Base-by-base conservation (phyloP, 2,888 invertebrate genomes). In the Temnothorax rugatulus region DNA sequence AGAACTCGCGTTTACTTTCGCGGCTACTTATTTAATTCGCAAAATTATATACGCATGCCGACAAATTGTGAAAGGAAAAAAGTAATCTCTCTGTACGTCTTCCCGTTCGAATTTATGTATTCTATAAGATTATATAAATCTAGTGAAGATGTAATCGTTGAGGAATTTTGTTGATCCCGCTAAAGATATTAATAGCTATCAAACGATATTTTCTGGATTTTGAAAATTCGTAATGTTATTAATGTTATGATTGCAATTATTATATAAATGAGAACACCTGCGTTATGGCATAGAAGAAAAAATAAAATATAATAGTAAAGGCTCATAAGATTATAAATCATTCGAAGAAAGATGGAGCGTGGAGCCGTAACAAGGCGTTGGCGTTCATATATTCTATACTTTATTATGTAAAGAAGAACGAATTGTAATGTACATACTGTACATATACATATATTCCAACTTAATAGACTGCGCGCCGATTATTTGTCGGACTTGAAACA, bases 131-230 rank as follows among this genome's bases (percentile, higher is more conserved):
- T 59, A 73, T 18, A 25, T 57, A 41, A 57, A 73, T 57, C 5
- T 25, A 57, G 18, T 11, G 57, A 57, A 41, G 21, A 71, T 71
- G 34, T 54, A 71, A 71, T 0, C 52, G 21, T 3, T n/a, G 11
- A 54, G 21, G 25, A 73, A 73, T 73, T 54, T 73, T 73, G 69
- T 34, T 52, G 15, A 54, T 41, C 54, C 9, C 29, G 29, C 66
- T 29, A 47, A 68, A 0, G 8, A 47, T 47, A 68, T 47, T 68
- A 68, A 66, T 47, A 66, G 18, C 4, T 18, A 47, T 0, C 2
- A 44, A 66, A 68, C 1, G 18, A 50, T 29, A 18, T 25, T 47
- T 47, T 2, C 25, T 41, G 8, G 2, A 66, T 4, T 47, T 47
- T 11, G 4, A 50, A 66, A 1, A 44, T 18, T 47, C 3, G 7